Conservation (phyloP, 1,140 invertebrate genomes). For the Agrilus planipennis region DNA sequence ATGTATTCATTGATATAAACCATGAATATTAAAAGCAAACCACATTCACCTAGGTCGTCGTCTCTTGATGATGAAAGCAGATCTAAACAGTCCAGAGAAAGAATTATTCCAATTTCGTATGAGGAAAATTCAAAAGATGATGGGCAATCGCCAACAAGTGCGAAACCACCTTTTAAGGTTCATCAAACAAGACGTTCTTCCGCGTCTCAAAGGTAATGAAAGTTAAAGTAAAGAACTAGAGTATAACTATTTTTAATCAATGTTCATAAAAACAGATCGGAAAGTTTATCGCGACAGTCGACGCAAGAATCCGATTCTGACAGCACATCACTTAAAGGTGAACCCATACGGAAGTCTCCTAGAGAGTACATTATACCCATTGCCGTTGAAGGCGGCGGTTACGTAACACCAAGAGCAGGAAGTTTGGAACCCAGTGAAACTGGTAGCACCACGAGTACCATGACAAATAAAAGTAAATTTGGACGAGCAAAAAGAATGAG, state of each 20-base stretch:
- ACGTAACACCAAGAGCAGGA: conserved; percentile 64
- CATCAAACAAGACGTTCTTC: conserved; percentile 28
- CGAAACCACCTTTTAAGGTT: conserved; percentile 35
- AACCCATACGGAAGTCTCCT: conserved; percentile 76
- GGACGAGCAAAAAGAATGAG: conserved; percentile 38
- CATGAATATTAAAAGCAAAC: conserved; percentile 3
- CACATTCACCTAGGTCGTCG: conserved; percentile 26
- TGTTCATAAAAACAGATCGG: conserved; percentile 13
- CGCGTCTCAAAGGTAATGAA: conserved; percentile 25
- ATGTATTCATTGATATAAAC: too few species aligned
- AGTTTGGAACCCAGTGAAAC: conserved; percentile 60
- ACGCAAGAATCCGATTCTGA: conserved; percentile 57
- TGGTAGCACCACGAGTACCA: conserved; percentile 36
- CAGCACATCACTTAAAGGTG: conserved; percentile 38
- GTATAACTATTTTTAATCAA: neutral
- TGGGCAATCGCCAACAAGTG: conserved; percentile 32
- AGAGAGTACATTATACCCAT: conserved; percentile 86
- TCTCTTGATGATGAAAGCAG: conserved; percentile 35
- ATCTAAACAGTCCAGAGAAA: conserved; percentile 34
- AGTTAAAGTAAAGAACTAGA: neutral
- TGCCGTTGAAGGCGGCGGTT: conserved; percentile 76
- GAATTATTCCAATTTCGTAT: conserved; percentile 45
- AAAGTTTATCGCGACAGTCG: conserved; percentile 49
- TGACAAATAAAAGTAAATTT: conserved; percentile 33
- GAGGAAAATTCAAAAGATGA: conserved; percentile 24